Conservation (phyloP, 2,797 vertebrate species). For the Siniperca obscura region DNA sequence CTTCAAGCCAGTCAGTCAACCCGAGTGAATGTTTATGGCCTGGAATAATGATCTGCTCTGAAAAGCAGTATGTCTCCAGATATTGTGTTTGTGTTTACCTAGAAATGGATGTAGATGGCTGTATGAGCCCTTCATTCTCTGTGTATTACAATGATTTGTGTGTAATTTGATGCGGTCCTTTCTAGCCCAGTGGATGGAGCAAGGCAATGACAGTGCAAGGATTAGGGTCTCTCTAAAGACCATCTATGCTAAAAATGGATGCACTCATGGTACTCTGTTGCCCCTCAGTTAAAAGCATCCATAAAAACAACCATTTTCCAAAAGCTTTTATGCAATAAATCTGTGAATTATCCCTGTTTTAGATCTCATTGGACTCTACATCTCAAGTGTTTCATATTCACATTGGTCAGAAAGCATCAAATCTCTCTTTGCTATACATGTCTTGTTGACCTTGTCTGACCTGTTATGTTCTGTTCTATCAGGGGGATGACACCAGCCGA, state of each 20-base stretch:
- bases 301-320: constrained; percentile 30
- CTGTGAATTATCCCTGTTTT: constrained; percentile 10
- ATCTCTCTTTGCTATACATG: not conserved
- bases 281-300: constrained; percentile 37
- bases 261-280: constrained; percentile 33
- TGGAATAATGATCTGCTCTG: constrained; percentile 19
- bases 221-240: constrained; percentile 53
- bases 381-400: constrained; percentile 8
- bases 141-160: constrained; percentile 51
- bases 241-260: constrained; percentile 59
- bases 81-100: constrained; percentile 43
- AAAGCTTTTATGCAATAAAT: constrained; percentile 40
- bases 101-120: constrained; percentile 30
- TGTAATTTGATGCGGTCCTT: constrained; percentile 59
- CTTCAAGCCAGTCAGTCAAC: not conserved
- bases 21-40: constrained; percentile 15
- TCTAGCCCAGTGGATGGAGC: constrained; percentile 23
- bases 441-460: constrained; percentile 1
- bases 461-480: constrained; percentile 14
- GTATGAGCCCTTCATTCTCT: constrained; percentile 31
- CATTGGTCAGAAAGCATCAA: constrained; percentile 22
- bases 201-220: constrained; percentile 34
- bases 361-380: constrained; percentile 2
- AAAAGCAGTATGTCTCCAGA: constrained; percentile 24
- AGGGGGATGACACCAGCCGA: constrained; percentile 98